Percentiles rank a stretch among this genome's conserved stretches.
phyloP scores from a whole-genome alignment of 2,888 invertebrate species.

The Lepidocyrtoides sp. region DNA sequence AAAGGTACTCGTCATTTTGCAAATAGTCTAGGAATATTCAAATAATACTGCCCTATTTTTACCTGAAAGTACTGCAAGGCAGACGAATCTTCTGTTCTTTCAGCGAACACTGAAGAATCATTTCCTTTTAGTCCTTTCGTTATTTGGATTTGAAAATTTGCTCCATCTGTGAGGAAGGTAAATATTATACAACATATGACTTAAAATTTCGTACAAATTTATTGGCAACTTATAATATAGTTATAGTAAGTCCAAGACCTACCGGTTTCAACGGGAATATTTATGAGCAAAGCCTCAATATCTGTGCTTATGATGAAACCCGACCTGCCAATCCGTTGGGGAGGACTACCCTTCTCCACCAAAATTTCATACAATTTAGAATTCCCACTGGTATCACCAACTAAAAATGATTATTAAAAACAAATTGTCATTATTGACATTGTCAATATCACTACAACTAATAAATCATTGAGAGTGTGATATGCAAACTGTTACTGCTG shows the following conservation, averaged over 20 bases:
- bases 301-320: conserved; percentile 83
- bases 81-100: conserved; percentile 98
- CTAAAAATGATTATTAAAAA: conserved; percentile 47
- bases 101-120: conserved; percentile 95
- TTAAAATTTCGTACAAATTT: too few species aligned
- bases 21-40: too few species aligned
- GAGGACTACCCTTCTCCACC: conserved; percentile 81
- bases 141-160: conserved; percentile 92
- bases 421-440: too few species aligned
- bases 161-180: conserved; percentile 92
- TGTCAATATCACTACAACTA: too few species aligned
- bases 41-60: too few species aligned
- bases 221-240: background rate
- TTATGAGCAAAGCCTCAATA: conserved; percentile 80
- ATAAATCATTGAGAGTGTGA: too few species aligned
- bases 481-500: too few species aligned
- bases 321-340: conserved; percentile 80
- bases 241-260: conserved; percentile 58
- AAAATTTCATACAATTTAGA: conserved; percentile 78
- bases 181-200: too few species aligned
- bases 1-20: too few species aligned
- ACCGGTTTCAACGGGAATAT: conserved; percentile 88
- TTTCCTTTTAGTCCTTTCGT: conserved; percentile 88
- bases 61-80: conserved; percentile 98
- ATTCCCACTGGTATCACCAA: conserved; percentile 70